Evolutionary conservation across 2,888 invertebrate genomes (phyloP).

Genomic region (Phyllotreta cruciferae): DNA sequence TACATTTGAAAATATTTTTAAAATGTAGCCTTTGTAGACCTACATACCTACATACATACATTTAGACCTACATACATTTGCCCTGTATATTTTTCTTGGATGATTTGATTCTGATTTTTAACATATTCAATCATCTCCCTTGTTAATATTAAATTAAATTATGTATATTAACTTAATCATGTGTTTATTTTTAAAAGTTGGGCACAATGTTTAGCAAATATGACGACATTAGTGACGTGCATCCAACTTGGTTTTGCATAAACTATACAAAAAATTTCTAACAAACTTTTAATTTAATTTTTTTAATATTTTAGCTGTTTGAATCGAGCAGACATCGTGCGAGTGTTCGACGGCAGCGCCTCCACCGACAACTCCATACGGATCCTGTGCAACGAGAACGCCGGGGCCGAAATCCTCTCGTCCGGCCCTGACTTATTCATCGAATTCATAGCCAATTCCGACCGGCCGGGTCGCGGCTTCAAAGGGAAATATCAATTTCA

Average conservation of each 20-base stretch:
- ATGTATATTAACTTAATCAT: too few relatives aligned
- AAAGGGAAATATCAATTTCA: constrained; percentile 79
- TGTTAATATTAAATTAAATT: too few relatives aligned
- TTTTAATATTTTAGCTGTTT: constrained; percentile 70
- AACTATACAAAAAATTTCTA: not conserved
- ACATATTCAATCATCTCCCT: too few relatives aligned
- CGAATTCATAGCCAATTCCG: constrained; percentile 86
- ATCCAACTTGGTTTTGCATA: too few relatives aligned
- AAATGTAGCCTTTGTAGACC: too few relatives aligned
- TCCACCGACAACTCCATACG: constrained; percentile 77
- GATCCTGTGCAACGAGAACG: constrained; percentile 81
- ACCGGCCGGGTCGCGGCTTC: constrained; percentile 79
- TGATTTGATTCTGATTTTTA: too few relatives aligned
- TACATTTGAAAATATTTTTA: not conserved
- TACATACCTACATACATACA: too few relatives aligned
- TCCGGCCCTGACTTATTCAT: constrained; percentile 82
- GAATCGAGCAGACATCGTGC: constrained; percentile 82
- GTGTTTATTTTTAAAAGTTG: too few relatives aligned
- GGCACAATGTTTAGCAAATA: too few relatives aligned
- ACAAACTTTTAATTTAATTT: not conserved
- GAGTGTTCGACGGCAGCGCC: constrained; percentile 83
- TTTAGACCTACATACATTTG: too few relatives aligned
- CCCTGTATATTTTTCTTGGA: too few relatives aligned
- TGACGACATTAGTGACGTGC: too few relatives aligned
- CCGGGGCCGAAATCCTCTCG: constrained; percentile 80